phyloP scores from a whole-genome alignment of 1,140 invertebrate species.

The Sarcophaga bullata region DNA sequence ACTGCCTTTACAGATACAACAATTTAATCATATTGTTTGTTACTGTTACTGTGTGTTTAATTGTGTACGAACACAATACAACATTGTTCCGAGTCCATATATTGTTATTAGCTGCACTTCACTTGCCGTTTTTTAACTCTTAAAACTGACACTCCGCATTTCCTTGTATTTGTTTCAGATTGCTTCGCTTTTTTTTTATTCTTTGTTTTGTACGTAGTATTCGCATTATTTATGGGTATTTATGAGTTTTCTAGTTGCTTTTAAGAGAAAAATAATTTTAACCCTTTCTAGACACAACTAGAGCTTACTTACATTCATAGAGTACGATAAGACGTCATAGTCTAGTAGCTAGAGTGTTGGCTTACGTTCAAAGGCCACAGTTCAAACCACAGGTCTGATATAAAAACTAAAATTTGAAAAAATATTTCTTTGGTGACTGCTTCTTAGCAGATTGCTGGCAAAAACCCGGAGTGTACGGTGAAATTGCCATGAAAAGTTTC shows the following conservation, averaged over 20 bases:
- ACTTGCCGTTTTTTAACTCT: not conserved
- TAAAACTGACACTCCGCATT: too few species aligned
- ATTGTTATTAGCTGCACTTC: not conserved
- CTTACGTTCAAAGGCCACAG: too few species aligned
- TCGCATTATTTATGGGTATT: slow-evolving; percentile 15
- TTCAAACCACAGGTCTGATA: too few species aligned
- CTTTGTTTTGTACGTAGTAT: not conserved
- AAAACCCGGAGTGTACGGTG: too few species aligned
- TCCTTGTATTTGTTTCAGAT: not conserved
- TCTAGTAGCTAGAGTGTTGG: too few species aligned
- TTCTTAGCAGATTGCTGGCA: too few species aligned
- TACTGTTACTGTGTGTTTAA: too few species aligned
- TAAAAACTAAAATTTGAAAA: too few species aligned
- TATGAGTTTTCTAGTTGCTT: not conserved
- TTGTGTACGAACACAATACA: not conserved
- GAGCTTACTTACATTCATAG: not conserved
- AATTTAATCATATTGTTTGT: not conserved
- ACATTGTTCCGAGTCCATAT: not conserved
- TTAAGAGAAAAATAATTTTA: not conserved
- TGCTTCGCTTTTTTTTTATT: not conserved
- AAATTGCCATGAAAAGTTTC: too few species aligned
- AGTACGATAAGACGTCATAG: too few species aligned
- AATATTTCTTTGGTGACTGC: too few species aligned
- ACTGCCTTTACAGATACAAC: not conserved
- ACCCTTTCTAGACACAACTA: not conserved